Conservation (phyloP, 1,140 invertebrate species). For the Glossosoma conforme region DNA sequence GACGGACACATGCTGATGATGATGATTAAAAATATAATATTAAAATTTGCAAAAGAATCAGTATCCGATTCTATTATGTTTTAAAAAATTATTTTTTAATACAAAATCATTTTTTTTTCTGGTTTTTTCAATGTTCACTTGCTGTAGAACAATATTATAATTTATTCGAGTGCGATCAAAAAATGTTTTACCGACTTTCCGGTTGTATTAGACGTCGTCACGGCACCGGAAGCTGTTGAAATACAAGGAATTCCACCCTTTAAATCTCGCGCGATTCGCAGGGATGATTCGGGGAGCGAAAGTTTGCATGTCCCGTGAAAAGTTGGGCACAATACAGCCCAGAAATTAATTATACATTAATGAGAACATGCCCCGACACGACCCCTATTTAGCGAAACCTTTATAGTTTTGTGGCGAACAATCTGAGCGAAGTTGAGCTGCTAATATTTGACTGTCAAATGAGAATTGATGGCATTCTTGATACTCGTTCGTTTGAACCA, state of each 20-base stretch:
- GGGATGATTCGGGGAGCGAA: slow-evolving; percentile 7
- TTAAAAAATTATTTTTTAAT: no score
- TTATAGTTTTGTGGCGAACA: slow-evolving; percentile 12
- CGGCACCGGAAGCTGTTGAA: background rate
- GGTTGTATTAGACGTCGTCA: no score
- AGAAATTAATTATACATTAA: slow-evolving; percentile 29
- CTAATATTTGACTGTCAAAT: slow-evolving; percentile 11
- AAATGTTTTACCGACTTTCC: no score
- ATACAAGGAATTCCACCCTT: background rate
- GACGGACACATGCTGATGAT: no score
- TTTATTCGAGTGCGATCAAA: no score
- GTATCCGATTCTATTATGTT: no score
- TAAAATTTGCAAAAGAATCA: no score
- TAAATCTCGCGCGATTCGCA: background rate
- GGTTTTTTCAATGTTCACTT: no score
- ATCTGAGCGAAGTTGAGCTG: slow-evolving; percentile 9
- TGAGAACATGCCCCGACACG: slow-evolving; percentile 15
- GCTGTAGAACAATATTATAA: no score
- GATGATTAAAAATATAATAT: no score
- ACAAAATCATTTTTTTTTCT: no score
- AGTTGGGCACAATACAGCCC: slow-evolving; percentile 18
- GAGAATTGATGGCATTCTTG: slow-evolving; percentile 1
- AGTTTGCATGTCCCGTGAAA: slow-evolving; percentile 18
- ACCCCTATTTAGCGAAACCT: slow-evolving; percentile 10
- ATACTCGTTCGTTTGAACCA: background rate